A percentile compares a stretch with the other conserved stretches of the same genome.
Conservation (phyloP, 2,888 invertebrate genomes). For the Cecidostiba fungosa region DNA sequence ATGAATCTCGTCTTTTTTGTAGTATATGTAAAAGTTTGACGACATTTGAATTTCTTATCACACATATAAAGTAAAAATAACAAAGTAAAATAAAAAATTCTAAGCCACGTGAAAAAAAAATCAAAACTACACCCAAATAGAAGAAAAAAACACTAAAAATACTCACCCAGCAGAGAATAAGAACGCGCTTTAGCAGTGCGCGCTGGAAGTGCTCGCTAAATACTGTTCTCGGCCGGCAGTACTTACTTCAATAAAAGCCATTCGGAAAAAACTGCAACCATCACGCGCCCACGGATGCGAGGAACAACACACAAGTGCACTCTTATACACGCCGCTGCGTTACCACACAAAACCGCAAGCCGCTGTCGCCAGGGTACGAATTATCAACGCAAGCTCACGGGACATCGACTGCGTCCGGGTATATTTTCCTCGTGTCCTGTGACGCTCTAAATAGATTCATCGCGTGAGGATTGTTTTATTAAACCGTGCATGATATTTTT, state of each 20-base stretch:
- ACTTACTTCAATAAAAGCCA: constrained; percentile 8
- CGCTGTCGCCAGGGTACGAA: neutral
- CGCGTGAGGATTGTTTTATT: neutral
- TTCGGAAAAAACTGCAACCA: constrained; percentile 35
- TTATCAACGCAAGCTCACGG: neutral
- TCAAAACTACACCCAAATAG: neutral
- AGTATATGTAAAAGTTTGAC: too few species aligned
- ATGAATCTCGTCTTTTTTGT: too few species aligned
- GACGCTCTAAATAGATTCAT: neutral
- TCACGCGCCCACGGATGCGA: constrained; percentile 23
- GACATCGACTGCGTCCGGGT: neutral
- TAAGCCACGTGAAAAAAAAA: too few species aligned
- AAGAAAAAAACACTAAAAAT: neutral
- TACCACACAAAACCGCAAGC: neutral
- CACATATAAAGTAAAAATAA: too few species aligned
- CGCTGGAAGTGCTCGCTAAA: constrained; percentile 8
- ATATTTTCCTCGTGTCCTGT: constrained; percentile 4
- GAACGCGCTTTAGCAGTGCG: neutral
- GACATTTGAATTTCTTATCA: too few species aligned
- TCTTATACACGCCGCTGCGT: neutral
- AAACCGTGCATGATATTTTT: too few species aligned
- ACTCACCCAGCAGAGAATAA: neutral
- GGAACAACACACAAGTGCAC: neutral
- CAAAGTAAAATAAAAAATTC: too few species aligned
- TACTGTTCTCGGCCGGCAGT: neutral